A percentile compares a stretch with the other conserved stretches of the same genome.
phyloP scores from a whole-genome alignment of 2,113 vertebrate genomes.

The Entomyzon cyanotis region DNA sequence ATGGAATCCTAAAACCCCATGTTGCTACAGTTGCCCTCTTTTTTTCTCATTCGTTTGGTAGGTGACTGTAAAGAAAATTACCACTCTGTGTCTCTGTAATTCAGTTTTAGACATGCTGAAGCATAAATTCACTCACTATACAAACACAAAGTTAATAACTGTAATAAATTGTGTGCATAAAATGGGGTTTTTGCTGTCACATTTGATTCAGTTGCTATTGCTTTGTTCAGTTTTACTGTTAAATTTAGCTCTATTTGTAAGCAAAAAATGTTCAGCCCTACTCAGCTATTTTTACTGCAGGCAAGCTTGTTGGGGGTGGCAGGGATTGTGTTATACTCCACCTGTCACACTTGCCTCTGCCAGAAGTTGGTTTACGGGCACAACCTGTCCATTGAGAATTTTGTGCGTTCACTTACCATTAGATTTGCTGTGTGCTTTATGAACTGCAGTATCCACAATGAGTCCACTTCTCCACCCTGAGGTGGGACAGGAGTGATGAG shows the following conservation, averaged over 20 bases:
- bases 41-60: background rate
- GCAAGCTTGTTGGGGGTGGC: background rate
- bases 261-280: background rate
- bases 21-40: no score
- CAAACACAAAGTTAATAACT: slow-evolving; percentile 35
- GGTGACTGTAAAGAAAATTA: slow-evolving; percentile 10
- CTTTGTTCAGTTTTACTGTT: slow-evolving; percentile 18
- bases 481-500: background rate
- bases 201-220: slow-evolving; percentile 30
- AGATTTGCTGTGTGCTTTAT: background rate
- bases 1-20: no score
- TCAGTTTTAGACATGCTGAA: slow-evolving; percentile 3
- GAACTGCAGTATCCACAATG: background rate
- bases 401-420: background rate
- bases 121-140: slow-evolving; percentile 31
- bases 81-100: background rate
- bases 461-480: background rate
- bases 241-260: slow-evolving; percentile 5
- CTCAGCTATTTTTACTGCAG: background rate
- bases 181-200: background rate
- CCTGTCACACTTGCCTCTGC: background rate
- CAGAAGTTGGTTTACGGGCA: background rate
- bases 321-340: background rate
- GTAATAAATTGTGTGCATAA: slow-evolving; percentile 51
- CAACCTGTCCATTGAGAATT: background rate